These are phyloP conservation scores for Prunella fulvescens DNA, from an alignment of 2,113 vertebrate species.

Conservation along the genomic window DNA sequence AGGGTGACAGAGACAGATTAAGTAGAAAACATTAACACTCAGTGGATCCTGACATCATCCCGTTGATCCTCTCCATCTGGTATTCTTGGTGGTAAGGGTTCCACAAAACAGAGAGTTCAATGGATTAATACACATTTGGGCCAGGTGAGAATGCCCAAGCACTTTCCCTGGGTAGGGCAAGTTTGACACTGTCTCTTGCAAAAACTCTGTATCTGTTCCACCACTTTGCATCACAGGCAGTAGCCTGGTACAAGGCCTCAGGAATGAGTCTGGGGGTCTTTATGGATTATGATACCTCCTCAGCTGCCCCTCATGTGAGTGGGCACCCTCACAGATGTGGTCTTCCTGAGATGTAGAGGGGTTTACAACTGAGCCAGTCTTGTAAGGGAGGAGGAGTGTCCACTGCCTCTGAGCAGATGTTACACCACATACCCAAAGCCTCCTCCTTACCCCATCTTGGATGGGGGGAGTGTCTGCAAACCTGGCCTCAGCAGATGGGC, in stretches of 20 bases:
- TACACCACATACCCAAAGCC: accelerated
- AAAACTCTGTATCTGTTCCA: not conserved
- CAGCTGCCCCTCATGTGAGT: not conserved
- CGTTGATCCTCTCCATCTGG: not conserved
- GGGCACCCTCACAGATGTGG: not conserved
- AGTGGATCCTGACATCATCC: accelerated
- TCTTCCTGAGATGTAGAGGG: not conserved
- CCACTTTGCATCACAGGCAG: too few relatives aligned
- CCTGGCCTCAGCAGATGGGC: not conserved
- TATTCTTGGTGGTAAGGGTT: not conserved
- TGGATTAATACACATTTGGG: not conserved
- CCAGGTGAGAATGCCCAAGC: not conserved
- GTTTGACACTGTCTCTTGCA: not conserved
- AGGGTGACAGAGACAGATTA: not conserved
- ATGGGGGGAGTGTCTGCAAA: not conserved
- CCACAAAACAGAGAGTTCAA: not conserved
- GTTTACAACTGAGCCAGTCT: not conserved
- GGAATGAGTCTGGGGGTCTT: not conserved
- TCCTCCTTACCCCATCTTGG: too few relatives aligned
- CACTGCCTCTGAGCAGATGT: too few relatives aligned
- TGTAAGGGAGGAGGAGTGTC: not conserved
- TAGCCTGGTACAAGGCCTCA: not conserved
- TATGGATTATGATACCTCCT: not conserved
- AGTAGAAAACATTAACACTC: not conserved
- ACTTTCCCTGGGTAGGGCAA: not conserved